These are phyloP conservation scores for Notodonta ziczac DNA, from an alignment of 2,888 invertebrate genomes.

Conservation along the genomic window DNA sequence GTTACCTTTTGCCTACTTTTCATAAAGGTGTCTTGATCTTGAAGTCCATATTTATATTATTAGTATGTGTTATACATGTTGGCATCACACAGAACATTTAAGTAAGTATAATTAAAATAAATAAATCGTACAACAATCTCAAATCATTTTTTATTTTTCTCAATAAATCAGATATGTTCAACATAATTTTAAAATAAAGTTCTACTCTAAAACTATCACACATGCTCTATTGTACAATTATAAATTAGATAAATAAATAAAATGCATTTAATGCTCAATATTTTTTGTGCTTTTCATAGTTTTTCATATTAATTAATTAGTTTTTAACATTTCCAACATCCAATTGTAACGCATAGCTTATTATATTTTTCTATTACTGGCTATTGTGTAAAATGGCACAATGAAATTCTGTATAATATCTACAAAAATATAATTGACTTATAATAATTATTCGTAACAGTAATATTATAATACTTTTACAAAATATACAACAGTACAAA, in stretches of 20 bases:
- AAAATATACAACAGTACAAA: conserved; percentile 44
- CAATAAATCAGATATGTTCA: conserved; percentile 43
- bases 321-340: not conserved
- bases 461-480: conserved; percentile 48
- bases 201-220: conserved; percentile 51
- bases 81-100: too few relatives aligned
- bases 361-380: not conserved
- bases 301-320: conserved; percentile 11
- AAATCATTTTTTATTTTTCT: conserved; percentile 32
- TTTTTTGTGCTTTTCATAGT: conserved; percentile 2
- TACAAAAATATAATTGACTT: conserved; percentile 35
- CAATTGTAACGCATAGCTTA: not conserved
- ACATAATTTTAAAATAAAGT: conserved; percentile 31
- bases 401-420: conserved; percentile 23
- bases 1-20: too few relatives aligned
- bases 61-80: too few relatives aligned
- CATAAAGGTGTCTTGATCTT: too few relatives aligned
- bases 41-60: too few relatives aligned
- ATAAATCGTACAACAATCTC: conserved; percentile 12
- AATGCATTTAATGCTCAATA: conserved; percentile 53
- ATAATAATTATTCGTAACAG: conserved; percentile 13
- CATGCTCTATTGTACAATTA: conserved; percentile 44
- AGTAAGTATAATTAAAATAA: too few relatives aligned
- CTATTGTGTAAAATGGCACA: conserved; percentile 34
- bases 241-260: conserved; percentile 38